Base-by-base conservation (phyloP, 2,797 vertebrate species). In the Todus mexicanus region DNA sequence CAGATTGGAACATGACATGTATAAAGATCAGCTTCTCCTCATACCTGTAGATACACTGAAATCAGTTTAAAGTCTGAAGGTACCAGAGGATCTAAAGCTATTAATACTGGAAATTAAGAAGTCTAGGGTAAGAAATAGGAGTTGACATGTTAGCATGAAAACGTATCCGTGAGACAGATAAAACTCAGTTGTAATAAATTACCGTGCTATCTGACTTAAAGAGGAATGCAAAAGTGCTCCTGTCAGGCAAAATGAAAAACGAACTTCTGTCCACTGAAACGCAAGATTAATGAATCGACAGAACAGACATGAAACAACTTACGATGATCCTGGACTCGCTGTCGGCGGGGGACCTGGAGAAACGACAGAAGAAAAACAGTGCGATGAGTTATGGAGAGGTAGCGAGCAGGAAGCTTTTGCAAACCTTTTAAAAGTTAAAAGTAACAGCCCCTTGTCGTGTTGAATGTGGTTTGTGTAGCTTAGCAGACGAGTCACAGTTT, bases 261-360 rank as follows among this genome's bases (percentile, higher is more conserved):
- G 81, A 91, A 95, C 91, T 90, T n/a, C 65, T 83, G 90, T 73
- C 95, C 90, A 92, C 70, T 77, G 68, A 94, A 93, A 82, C 25
- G 53, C 25, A 56, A 81, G 85, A 95, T 82, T 66, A 94, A 96
- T 93, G 92, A 88, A 93, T 15, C 7, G 19, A 88, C 71, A 79
- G 25, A 87, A 85, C 27, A 96, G 91, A 95, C 87, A 93, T 89
- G 84, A 95, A 96, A 92, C 68, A 87, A 99, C 99, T 99, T 98
- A 99, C 99, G 98, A 98, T 91, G 98, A 98, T 98, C 99, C 99
- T 63, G 99, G 97, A 95, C 98, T 98, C 66, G 98, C 98, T 18
- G 99, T 99, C 77, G 99, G 99, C 74, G 98, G 98, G 47, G 98
- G 99, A 95, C 99, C 99, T 99, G 93, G 63, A 97, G 89, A 92